Base-by-base conservation (phyloP, 2,113 vertebrate species). In the Nothobranchius furzeri region DNA sequence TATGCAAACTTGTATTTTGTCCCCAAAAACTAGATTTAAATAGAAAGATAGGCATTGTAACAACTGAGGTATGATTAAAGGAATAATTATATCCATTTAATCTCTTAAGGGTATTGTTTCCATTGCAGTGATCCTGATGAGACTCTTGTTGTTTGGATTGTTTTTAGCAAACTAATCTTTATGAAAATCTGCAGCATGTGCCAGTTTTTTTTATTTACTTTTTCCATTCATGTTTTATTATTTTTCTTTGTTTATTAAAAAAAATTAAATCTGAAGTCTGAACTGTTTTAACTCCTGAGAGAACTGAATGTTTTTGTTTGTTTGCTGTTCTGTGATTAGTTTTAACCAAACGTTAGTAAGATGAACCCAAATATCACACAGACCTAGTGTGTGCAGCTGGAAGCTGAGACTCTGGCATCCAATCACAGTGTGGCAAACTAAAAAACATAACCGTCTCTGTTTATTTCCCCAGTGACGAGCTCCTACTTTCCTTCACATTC, bases 381-480 rank as follows among this genome's bases (percentile, higher is more conserved):
- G 62, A 25, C 42, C 47, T 64, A 55, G 59, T 60, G 69, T 65
- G 69, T 66, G 24, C 76, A 55, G 51, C 67, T 75, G 54, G 55
- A 69, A 76, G 69, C 81, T 58, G 50, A 75, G 64, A 80, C 73
- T 74, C 73, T 82, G 85, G 82, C 82, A 42, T 12, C 9, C 24
- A 68, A 58, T 73, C 78, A 37, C 54, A 68, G 79, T 68, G 55
- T 60, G 66, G 78, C 70, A 17, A 45, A 73, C 37, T 65, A 53
- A 75, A 30, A 75, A 86, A 54, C 69, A 79, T 20, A 71, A 68
- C 49, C 49, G 30, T 49, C 71, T 59, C 8, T 1, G 25, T 70
- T 78, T 4, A 52, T 71, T 79, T 79, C 69, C 68, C 13, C 15
- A 2, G 57, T 9, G 63, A 70, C 49, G 37, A 55, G 64, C 60